Evolutionary conservation across 2,888 invertebrate species (phyloP).

Genomic region (Agrochola litura): DNA sequence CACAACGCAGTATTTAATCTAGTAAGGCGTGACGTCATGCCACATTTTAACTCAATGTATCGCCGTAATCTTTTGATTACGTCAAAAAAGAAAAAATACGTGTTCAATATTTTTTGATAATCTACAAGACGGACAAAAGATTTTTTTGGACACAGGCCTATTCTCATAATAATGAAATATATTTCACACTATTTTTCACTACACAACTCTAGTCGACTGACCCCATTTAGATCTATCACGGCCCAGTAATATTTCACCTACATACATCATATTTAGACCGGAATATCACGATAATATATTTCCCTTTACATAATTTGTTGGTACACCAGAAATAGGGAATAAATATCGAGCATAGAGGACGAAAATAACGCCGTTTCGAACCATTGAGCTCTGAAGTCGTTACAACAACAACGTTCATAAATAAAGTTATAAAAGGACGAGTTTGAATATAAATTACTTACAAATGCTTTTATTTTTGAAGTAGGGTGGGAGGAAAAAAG

Average conservation of each 20-base stretch:
- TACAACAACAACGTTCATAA: slow-evolving; percentile 43
- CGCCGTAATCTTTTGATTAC: too few species aligned
- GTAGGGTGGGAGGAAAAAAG: background rate
- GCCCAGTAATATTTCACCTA: background rate
- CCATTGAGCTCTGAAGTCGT: slow-evolving; percentile 48
- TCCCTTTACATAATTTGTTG: slow-evolving; percentile 17
- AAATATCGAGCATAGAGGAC: slow-evolving; percentile 31
- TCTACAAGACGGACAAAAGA: too few species aligned
- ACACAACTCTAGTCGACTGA: background rate
- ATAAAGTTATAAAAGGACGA: slow-evolving; percentile 46
- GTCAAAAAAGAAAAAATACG: too few species aligned
- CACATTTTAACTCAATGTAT: too few species aligned
- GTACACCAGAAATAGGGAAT: slow-evolving; percentile 16
- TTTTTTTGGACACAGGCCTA: too few species aligned
- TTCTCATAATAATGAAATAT: background rate
- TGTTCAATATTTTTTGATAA: too few species aligned
- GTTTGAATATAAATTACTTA: slow-evolving; percentile 44
- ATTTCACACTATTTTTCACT: background rate
- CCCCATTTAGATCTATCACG: slow-evolving; percentile 5
- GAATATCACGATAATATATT: slow-evolving; percentile 23
- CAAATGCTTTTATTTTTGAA: slow-evolving; percentile 15
- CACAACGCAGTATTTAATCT: too few species aligned
- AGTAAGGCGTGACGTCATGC: too few species aligned
- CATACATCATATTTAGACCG: background rate
- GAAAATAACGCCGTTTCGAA: slow-evolving; percentile 45